These are phyloP conservation scores for Todiramphus saurophagus DNA, from an alignment of 2,113 vertebrate genomes.

Conservation along the genomic window DNA sequence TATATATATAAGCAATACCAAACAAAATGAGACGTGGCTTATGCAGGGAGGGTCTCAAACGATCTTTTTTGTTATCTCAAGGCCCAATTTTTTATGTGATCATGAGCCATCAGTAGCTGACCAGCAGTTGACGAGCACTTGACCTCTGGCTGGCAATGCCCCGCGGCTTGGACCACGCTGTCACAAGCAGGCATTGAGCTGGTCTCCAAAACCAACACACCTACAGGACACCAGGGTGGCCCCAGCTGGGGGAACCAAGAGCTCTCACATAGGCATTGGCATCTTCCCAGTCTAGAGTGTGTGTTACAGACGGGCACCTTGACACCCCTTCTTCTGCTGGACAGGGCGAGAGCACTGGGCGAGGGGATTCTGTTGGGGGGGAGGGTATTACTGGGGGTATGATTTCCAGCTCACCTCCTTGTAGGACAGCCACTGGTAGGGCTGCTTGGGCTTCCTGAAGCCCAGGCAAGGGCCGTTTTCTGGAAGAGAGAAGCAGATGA, in stretches of 20 bases:
- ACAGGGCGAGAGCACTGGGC: no score
- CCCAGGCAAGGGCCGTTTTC: constrained; percentile 94
- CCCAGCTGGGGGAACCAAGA: rapidly evolving
- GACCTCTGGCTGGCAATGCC: neutral
- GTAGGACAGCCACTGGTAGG: constrained; percentile 96
- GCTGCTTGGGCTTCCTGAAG: constrained; percentile 91
- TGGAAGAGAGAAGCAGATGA: constrained; percentile 53
- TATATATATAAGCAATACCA: neutral
- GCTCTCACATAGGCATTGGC: rapidly evolving
- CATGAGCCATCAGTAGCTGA: neutral
- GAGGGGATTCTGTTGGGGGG: neutral
- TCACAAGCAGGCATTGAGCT: rapidly evolving
- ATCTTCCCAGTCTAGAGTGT: rapidly evolving
- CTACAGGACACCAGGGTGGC: rapidly evolving
- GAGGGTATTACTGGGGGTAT: no score
- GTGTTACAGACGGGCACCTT: rapidly evolving
- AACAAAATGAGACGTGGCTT: neutral
- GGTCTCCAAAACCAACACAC: neutral
- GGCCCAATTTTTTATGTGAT: neutral
- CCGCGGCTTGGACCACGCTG: neutral
- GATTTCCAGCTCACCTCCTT: constrained; percentile 84
- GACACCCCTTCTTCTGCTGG: neutral
- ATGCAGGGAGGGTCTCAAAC: neutral
- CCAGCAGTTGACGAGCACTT: neutral
- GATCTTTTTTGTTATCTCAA: neutral